phyloP scores from a whole-genome alignment of 37 sponge, comb jelly and placozoan species.

The Cliona cf. orientalis region DNA sequence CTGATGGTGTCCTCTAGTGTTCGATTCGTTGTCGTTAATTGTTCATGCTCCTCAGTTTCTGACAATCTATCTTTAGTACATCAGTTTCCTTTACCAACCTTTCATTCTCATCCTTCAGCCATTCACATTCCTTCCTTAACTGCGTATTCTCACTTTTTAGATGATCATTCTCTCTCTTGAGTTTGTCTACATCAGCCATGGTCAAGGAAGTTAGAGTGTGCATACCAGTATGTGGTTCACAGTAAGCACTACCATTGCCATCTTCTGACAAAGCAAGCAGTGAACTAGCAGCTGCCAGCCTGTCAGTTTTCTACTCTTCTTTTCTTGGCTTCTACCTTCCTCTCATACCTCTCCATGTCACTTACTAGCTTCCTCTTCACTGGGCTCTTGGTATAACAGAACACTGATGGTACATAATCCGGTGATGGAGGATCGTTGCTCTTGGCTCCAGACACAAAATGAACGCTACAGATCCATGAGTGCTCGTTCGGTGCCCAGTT shows the following conservation, averaged over 20 bases:
- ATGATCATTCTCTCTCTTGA: no score
- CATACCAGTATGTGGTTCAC: conserved; percentile 1
- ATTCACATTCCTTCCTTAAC: no score
- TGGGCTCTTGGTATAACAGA: conserved; percentile 37
- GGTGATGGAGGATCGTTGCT: conserved; percentile 61
- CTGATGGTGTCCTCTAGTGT: no score
- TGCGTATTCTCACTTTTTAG: no score
- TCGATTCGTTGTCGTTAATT: no score
- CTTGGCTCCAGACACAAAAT: conserved; percentile 60
- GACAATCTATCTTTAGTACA: no score
- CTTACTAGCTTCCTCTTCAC: conserved; percentile 31
- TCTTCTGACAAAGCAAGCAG: conserved; percentile 22
- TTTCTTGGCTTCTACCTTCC: conserved; percentile 24
- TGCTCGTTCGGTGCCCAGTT: conserved; percentile 54
- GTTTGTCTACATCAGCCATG: no score
- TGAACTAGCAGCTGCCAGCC: conserved; percentile 9
- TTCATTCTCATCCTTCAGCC: no score
- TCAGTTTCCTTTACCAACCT: no score
- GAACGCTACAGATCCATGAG: conserved; percentile 48
- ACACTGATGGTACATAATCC: conserved; percentile 63
- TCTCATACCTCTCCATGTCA: conserved; percentile 27
- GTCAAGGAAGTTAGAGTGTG: no score
- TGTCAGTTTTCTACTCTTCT: conserved; percentile 26
- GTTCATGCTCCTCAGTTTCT: no score
- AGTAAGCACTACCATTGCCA: conserved; percentile 8